A percentile compares a stretch with the other conserved stretches of the same genome.
Evolutionary conservation across 2,113 vertebrate species (phyloP).

Genomic region (Ursus arctos): DNA sequence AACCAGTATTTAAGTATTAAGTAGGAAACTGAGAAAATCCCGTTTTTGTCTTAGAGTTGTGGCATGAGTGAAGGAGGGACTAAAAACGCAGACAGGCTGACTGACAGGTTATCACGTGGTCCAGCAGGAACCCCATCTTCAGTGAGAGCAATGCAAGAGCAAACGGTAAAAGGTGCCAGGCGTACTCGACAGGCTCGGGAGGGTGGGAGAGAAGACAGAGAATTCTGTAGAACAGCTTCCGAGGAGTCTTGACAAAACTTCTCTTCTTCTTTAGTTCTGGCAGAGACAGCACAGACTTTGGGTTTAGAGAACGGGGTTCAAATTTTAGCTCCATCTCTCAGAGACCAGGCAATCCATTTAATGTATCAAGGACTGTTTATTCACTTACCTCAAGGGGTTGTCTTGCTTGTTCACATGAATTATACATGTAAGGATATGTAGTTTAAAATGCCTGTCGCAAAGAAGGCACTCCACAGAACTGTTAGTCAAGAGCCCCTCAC

Average conservation of each 20-base stretch:
- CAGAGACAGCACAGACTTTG: background rate
- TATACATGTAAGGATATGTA: background rate
- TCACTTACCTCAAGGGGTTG: background rate
- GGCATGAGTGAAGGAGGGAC: background rate
- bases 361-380: background rate
- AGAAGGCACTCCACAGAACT: background rate
- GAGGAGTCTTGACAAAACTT: background rate
- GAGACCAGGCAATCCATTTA: background rate
- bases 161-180: background rate
- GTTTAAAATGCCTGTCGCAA: background rate
- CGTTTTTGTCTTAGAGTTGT: background rate
- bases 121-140: background rate
- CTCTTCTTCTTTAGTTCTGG: background rate
- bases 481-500: background rate
- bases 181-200: background rate
- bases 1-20: background rate
- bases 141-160: background rate
- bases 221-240: background rate
- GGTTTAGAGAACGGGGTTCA: background rate
- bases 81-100: background rate
- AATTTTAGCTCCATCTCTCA: background rate
- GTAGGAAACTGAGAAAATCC: background rate
- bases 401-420: background rate
- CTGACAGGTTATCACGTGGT: background rate
- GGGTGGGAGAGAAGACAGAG: background rate